Conservation (phyloP, 2,113 vertebrate genomes). For the Vulpes vulpes region DNA sequence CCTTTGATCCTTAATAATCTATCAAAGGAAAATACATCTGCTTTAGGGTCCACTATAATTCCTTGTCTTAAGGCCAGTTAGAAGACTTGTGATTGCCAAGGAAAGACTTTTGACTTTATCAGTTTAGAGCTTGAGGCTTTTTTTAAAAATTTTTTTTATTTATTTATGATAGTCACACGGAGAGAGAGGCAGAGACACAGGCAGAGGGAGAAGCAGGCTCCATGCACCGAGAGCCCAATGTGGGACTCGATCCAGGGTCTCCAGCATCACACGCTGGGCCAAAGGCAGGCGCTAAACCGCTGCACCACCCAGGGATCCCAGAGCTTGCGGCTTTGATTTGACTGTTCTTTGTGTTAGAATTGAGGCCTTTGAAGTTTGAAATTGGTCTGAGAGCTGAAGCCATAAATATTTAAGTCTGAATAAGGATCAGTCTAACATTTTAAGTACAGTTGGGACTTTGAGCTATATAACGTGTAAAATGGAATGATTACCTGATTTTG, state of each 20-base stretch:
- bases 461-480: slow-evolving; percentile 11
- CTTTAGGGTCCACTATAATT: neutral
- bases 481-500: neutral
- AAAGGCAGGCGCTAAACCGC: no score
- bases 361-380: slow-evolving; percentile 34
- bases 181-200: no score
- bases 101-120: slow-evolving; percentile 49
- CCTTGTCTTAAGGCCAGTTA: slow-evolving; percentile 19
- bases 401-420: neutral
- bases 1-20: slow-evolving; percentile 42
- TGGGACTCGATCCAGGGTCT: no score
- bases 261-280: no score
- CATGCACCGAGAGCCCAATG: no score
- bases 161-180: no score
- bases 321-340: slow-evolving; percentile 44
- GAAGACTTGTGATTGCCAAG: neutral
- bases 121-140: slow-evolving; percentile 40
- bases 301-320: neutral
- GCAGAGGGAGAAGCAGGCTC: no score
- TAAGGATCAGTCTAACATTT: slow-evolving; percentile 41
- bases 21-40: slow-evolving; percentile 15
- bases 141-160: no score
- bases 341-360: slow-evolving; percentile 3
- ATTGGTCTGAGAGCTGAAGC: slow-evolving; percentile 11
- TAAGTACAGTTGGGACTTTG: neutral